Evolutionary conservation across 2,888 invertebrate genomes (phyloP).

Genomic region (Diplolepis rosae): DNA sequence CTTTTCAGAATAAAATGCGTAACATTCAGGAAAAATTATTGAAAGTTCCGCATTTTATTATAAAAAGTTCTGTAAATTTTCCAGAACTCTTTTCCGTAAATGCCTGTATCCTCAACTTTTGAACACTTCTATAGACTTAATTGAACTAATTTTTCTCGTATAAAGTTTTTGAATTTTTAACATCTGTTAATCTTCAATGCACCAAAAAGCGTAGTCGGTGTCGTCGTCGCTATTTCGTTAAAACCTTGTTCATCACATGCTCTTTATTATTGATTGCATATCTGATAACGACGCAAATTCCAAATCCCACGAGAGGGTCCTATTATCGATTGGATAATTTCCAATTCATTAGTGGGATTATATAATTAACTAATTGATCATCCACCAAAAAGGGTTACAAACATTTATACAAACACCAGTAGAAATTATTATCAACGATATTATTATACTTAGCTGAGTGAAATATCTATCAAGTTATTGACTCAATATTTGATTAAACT

Average conservation of each 20-base stretch:
- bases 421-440: neutral
- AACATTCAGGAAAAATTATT: too few relatives aligned
- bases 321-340: constrained; percentile 12
- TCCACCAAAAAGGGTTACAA: neutral
- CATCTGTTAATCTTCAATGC: neutral
- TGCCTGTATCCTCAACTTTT: too few relatives aligned
- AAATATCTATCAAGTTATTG: neutral
- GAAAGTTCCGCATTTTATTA: too few relatives aligned
- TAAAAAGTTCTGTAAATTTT: too few relatives aligned
- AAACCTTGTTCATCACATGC: constrained; percentile 20
- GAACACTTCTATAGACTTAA: too few relatives aligned
- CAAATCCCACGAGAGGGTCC: constrained; percentile 1
- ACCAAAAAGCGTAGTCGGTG: neutral
- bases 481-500: too few relatives aligned
- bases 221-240: constrained; percentile 5
- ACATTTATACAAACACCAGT: neutral
- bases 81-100: too few relatives aligned
- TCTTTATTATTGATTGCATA: constrained; percentile 22
- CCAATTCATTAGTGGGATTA: constrained; percentile 24
- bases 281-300: neutral
- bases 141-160: neutral
- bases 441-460: neutral
- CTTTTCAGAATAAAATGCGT: too few relatives aligned
- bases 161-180: neutral
- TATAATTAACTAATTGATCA: constrained; percentile 1